phyloP scores from a whole-genome alignment of 1,140 invertebrate species.

The Conus ventricosus region DNA sequence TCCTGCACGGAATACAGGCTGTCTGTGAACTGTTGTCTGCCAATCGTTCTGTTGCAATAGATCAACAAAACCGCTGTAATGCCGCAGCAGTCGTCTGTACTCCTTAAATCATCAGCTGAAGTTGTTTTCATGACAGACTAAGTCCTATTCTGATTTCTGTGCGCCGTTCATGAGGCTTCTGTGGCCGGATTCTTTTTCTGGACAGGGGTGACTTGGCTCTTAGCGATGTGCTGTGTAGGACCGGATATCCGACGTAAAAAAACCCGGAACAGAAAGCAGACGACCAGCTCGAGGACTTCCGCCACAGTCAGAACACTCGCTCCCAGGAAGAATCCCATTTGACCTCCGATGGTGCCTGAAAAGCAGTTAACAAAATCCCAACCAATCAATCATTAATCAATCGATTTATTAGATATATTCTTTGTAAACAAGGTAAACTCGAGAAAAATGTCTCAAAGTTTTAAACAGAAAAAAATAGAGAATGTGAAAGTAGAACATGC shows the following conservation, averaged over 20 bases:
- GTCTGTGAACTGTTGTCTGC: too few relatives aligned
- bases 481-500: too few relatives aligned
- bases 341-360: conserved; percentile 33
- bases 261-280: background rate
- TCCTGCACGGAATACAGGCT: too few relatives aligned
- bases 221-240: background rate
- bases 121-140: too few relatives aligned
- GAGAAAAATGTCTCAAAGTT: too few relatives aligned
- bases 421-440: background rate
- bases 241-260: conserved; percentile 4
- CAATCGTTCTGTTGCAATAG: too few relatives aligned
- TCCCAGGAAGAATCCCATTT: conserved; percentile 35
- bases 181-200: background rate
- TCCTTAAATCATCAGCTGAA: too few relatives aligned
- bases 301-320: conserved; percentile 34
- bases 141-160: background rate
- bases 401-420: background rate
- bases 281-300: conserved; percentile 25
- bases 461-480: too few relatives aligned
- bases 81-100: too few relatives aligned
- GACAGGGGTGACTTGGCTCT: background rate
- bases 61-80: too few relatives aligned
- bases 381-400: background rate
- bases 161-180: background rate
- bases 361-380: background rate